Conservation (phyloP, 2,797 vertebrate genomes). For the Rousettus madagascariensis region DNA sequence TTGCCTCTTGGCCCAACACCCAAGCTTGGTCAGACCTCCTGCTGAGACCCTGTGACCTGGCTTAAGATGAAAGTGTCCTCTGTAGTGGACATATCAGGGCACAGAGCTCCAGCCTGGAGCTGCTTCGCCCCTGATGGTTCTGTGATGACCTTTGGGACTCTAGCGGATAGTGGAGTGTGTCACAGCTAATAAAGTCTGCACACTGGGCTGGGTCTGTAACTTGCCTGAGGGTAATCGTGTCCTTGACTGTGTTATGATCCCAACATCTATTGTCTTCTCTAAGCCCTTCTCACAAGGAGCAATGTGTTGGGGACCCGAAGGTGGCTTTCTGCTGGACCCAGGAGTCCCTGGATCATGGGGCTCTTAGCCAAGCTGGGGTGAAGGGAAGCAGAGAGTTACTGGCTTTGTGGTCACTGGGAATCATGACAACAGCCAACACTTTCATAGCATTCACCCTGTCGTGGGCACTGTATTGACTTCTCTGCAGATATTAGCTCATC, state of each 20-base stretch:
- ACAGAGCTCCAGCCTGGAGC: background rate
- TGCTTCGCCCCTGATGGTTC: background rate
- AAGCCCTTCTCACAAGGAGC: background rate
- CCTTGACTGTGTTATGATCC: background rate
- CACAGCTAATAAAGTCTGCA: constrained; percentile 61
- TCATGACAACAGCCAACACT: background rate
- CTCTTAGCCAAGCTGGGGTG: background rate
- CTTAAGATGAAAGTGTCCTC: background rate
- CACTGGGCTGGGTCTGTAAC: background rate
- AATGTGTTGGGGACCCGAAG: background rate
- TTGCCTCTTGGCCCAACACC: background rate
- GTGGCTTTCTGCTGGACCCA: background rate
- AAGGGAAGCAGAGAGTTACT: background rate
- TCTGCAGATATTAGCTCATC: background rate
- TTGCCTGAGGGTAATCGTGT: background rate
- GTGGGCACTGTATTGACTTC: background rate
- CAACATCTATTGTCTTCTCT: background rate
- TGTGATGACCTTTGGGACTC: background rate
- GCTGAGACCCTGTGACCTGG: background rate
- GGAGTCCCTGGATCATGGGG: background rate
- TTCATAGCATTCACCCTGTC: background rate
- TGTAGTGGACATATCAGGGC: background rate
- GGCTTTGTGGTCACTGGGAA: background rate
- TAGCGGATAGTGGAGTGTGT: background rate
- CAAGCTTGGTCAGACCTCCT: background rate